These are phyloP conservation scores for Sinella curviseta DNA, from an alignment of 1,140 invertebrate genomes.

Conservation along the genomic window DNA sequence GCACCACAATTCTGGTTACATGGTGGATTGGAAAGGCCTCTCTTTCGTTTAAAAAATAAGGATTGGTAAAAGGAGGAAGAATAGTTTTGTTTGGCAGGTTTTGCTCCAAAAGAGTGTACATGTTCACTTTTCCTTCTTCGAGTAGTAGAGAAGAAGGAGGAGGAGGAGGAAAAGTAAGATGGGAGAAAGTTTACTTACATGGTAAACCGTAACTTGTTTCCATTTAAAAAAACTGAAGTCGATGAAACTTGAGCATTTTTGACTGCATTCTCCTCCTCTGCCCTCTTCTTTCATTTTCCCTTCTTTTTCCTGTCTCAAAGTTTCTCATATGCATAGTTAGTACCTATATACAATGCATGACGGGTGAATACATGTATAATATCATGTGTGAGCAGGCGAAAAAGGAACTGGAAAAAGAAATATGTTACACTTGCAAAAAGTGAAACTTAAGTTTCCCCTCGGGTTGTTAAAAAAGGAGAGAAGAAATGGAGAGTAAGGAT, in stretches of 20 bases:
- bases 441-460: conserved; percentile 14
- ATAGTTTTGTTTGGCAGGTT: too few species aligned
- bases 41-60: too few species aligned
- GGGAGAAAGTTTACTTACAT: conserved; percentile 1
- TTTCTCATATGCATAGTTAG: not conserved
- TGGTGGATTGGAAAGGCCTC: too few species aligned
- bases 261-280: not conserved
- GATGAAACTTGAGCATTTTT: conserved; percentile 12
- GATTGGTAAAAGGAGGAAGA: too few species aligned
- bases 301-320: not conserved
- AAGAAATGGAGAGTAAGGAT: not conserved
- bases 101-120: too few species aligned
- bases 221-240: not conserved
- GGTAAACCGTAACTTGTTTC: not conserved
- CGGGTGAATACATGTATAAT: too few species aligned
- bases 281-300: not conserved
- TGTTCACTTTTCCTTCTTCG: too few species aligned
- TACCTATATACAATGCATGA: not conserved
- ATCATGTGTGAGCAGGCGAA: too few species aligned
- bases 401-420: too few species aligned
- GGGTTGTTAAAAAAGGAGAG: conserved; percentile 15
- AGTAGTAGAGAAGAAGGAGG: too few species aligned
- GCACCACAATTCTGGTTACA: too few species aligned
- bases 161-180: too few species aligned
- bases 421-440: conserved; percentile 16